phyloP scores from a whole-genome alignment of 2,888 invertebrate genomes.

The Cryptocheilus praepositus region DNA sequence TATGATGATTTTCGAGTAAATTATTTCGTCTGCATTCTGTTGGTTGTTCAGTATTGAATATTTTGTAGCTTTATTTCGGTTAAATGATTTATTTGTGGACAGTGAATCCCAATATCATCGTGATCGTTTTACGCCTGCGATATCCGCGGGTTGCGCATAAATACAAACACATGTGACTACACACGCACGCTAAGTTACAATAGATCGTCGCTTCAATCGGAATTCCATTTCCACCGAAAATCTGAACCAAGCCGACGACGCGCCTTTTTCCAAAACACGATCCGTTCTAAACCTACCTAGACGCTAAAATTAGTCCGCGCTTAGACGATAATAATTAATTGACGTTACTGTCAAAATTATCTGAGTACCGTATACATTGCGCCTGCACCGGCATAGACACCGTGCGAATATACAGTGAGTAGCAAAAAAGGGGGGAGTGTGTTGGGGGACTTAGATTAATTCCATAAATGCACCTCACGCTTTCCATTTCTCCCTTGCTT shows the following conservation, averaged over 20 bases:
- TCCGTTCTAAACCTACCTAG: slow-evolving; percentile 25
- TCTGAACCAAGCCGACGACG: no score
- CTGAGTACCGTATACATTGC: slow-evolving; percentile 26
- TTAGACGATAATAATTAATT: slow-evolving; percentile 12
- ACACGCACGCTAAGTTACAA: slow-evolving; percentile 20
- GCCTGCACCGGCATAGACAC: slow-evolving; percentile 14
- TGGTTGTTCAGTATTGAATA: no score
- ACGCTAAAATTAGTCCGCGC: slow-evolving; percentile 34
- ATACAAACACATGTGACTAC: slow-evolving; percentile 34
- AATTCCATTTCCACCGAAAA: slow-evolving; percentile 4
- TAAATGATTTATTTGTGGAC: no score
- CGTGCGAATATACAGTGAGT: slow-evolving; percentile 16
- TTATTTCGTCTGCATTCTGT: not conserved
- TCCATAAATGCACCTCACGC: no score
- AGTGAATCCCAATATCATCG: no score
- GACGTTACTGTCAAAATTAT: slow-evolving; percentile 20
- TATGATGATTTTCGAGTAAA: no score
- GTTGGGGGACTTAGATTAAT: no score
- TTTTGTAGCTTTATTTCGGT: no score
- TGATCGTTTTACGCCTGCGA: slow-evolving; percentile 20
- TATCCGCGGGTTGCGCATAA: slow-evolving; percentile 33
- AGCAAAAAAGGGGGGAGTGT: slow-evolving; percentile 5
- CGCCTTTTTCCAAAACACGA: not conserved
- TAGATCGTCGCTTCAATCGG: slow-evolving; percentile 28
- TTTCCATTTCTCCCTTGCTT: not conserved